phyloP scores from a whole-genome alignment of 1,140 invertebrate species.

The Drosophila melanica region DNA sequence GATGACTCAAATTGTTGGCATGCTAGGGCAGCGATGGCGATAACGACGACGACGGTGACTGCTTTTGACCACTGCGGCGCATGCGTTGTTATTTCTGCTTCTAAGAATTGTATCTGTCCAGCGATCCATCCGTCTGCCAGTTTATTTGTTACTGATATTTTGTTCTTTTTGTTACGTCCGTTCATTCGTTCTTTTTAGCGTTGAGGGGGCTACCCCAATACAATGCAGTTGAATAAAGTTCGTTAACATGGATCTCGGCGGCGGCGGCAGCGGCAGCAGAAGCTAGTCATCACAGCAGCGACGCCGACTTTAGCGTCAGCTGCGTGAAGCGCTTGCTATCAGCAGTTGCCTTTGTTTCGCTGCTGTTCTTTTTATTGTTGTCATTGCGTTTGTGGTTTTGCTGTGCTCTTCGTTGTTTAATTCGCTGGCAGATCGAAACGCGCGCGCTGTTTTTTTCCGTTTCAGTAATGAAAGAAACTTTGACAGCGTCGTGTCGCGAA shows the following conservation, averaged over 20 bases:
- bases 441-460: constrained; percentile 31
- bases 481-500: constrained; percentile 62
- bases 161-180: not conserved
- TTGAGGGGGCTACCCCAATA: constrained; percentile 12
- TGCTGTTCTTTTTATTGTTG: constrained; percentile 5
- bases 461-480: constrained; percentile 70
- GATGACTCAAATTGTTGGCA: constrained; percentile 16
- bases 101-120: constrained; percentile 44
- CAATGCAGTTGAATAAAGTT: constrained; percentile 63
- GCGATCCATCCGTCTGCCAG: constrained; percentile 4
- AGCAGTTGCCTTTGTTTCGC: constrained; percentile 29
- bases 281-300: constrained; percentile 28
- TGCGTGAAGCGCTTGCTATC: constrained; percentile 33
- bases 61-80: constrained; percentile 13
- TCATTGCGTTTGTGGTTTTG: constrained; percentile 1
- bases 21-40: constrained; percentile 14
- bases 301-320: constrained; percentile 17
- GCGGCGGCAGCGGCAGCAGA: constrained; percentile 8
- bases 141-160: not conserved
- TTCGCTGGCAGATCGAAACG: constrained; percentile 25
- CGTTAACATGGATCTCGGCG: constrained; percentile 48
- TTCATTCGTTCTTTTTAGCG: not conserved
- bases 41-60: not conserved
- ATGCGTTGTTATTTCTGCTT: constrained; percentile 38
- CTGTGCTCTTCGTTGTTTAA: constrained; percentile 13